Evolutionary conservation across 2,888 invertebrate species (phyloP).

Genomic region (Mythimna loreyi): DNA sequence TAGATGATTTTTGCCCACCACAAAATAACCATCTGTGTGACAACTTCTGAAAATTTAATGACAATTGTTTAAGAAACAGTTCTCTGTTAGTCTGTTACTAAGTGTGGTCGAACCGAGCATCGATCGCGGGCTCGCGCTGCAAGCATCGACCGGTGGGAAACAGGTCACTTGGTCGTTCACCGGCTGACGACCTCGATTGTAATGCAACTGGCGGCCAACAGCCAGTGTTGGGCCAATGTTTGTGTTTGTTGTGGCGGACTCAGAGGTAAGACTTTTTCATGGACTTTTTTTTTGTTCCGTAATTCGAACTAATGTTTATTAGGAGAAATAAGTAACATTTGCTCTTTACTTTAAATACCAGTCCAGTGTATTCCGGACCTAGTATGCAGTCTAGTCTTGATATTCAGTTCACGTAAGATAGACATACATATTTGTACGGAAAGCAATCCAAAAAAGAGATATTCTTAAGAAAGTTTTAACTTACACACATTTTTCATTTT

Average conservation of each 20-base stretch:
- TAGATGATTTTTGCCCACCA: too few species aligned
- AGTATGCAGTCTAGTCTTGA: too few species aligned
- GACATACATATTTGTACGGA: too few species aligned
- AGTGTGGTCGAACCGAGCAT: constrained; percentile 43
- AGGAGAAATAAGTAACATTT: too few species aligned
- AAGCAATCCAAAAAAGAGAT: too few species aligned
- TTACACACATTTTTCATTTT: background rate
- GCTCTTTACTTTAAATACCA: too few species aligned
- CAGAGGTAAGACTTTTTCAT: constrained; percentile 29
- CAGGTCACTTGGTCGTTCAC: constrained; percentile 75
- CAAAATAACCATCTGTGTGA: too few species aligned
- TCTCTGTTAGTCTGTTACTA: constrained; percentile 30
- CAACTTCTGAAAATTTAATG: too few species aligned
- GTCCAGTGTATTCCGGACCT: too few species aligned
- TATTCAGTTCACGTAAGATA: too few species aligned
- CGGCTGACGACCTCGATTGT: constrained; percentile 63
- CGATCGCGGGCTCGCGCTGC: constrained; percentile 63
- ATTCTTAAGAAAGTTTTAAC: background rate
- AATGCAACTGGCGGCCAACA: constrained; percentile 60
- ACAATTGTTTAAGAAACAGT: constrained; percentile 1
- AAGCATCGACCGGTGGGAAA: constrained; percentile 70
- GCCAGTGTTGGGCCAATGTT: constrained; percentile 55
- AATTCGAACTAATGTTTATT: too few species aligned
- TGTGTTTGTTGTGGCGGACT: constrained; percentile 44
- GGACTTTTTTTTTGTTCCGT: background rate